A percentile compares a stretch with the other conserved stretches of the same genome.
phyloP scores from a whole-genome alignment of 2,113 vertebrate species.

The Scophthalmus maximus region DNA sequence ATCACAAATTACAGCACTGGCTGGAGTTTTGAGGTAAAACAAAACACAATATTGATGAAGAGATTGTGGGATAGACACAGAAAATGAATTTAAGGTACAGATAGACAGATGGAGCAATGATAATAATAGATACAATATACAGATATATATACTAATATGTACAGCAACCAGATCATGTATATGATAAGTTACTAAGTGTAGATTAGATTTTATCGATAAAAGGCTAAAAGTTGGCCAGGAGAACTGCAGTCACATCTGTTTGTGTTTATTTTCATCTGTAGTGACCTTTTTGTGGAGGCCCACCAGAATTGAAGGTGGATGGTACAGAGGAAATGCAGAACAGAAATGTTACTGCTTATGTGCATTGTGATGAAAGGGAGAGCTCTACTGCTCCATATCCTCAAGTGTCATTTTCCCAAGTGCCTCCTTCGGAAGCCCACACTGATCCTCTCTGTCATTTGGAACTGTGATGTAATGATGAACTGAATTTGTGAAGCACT shows the following conservation, averaged over 20 bases:
- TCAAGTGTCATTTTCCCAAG: conserved; percentile 67
- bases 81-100: not conserved
- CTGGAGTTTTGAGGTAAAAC: conserved; percentile 25
- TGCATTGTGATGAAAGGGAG: conserved; percentile 8
- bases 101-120: too few species aligned
- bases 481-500: conserved; percentile 49
- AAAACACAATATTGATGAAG: conserved; percentile 20
- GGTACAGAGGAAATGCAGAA: conserved; percentile 19
- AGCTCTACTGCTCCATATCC: conserved; percentile 56
- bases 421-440: conserved; percentile 67
- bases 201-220: not conserved
- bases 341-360: conserved; percentile 42
- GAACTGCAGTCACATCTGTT: conserved; percentile 2
- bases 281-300: conserved; percentile 21
- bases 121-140: not conserved
- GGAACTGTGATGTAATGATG: conserved; percentile 57
- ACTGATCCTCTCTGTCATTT: conserved; percentile 58
- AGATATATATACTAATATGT: not conserved
- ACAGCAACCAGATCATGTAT: not conserved
- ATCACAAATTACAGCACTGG: conserved; percentile 48
- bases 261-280: conserved; percentile 6
- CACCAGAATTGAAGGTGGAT: not conserved
- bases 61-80: conserved; percentile 1
- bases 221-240: conserved; percentile 4
- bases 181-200: too few species aligned